Evolutionary conservation across 2,888 invertebrate species (phyloP).

Genomic region (Drosophila mimetica): DNA sequence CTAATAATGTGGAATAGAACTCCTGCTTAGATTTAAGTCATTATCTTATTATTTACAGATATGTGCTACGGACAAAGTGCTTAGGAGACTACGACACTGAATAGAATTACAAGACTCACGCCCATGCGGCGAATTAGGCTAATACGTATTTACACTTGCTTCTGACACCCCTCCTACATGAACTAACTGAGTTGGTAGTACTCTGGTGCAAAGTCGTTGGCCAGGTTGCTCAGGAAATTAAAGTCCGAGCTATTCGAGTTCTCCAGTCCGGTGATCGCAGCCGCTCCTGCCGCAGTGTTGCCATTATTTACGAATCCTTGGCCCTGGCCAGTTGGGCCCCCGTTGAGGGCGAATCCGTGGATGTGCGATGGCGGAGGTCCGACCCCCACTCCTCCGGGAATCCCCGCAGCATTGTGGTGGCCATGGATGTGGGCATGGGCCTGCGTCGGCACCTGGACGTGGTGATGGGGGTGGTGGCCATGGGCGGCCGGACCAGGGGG

Average conservation of each 20-base stretch:
- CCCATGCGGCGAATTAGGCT: conserved; percentile 44
- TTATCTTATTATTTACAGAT: conserved; percentile 41
- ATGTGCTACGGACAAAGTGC: conserved; percentile 44
- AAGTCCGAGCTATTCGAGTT: conserved; percentile 96
- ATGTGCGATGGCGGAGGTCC: conserved; percentile 68
- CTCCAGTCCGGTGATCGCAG: conserved; percentile 88
- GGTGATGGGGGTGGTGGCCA: conserved; percentile 85
- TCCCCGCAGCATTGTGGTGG: conserved; percentile 58
- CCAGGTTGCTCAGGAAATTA: conserved; percentile 95
- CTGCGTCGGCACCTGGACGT: conserved; percentile 85
- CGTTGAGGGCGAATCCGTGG: conserved; percentile 70
- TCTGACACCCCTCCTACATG: conserved; percentile 54
- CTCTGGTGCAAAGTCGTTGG: conserved; percentile 96
- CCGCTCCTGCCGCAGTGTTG: conserved; percentile 81
- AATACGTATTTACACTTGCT: conserved; percentile 56
- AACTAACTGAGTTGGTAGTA: conserved; percentile 88
- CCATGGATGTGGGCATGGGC: conserved; percentile 81
- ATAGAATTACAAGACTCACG: conserved; percentile 38
- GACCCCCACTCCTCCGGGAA: conserved; percentile 53
- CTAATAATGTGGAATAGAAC: conserved; percentile 33
- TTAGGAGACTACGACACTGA: conserved; percentile 38
- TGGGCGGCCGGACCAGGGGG: conserved; percentile 85
- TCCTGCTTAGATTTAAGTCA: conserved; percentile 34
- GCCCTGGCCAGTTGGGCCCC: conserved; percentile 42
- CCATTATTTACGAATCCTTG: conserved; percentile 64